Base-by-base conservation (phyloP, 2,888 invertebrate species). In the Noctuana brunneofusca region DNA sequence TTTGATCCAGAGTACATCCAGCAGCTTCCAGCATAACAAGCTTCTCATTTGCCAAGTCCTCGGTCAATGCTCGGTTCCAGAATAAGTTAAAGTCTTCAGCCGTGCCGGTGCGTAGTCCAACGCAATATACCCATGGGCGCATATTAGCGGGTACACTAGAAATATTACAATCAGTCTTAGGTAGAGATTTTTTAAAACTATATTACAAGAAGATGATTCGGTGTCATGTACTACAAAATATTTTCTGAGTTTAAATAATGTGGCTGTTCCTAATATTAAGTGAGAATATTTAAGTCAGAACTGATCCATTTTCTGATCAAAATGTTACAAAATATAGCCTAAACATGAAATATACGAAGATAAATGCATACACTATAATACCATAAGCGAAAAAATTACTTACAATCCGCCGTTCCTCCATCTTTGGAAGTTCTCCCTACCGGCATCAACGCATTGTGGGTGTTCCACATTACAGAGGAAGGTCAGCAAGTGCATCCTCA, bases 61-160 rank as follows among this genome's bases (percentile, higher is more conserved):
- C 92, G 0, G 71, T 74, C 35, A 89, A 75, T 75, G 94, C 96
- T 63, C 92, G 92, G 3, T 87, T 70, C 93, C 95, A 95, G 68
- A 95, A 89, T 71, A 89, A 93, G 5, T 94, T 76, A 93, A 96
- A 97, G 66, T 96, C 94, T 0, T 79, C 78, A 20, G 87, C 82
- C 0, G 81, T 86, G 0, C 95, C 96, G 57, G 93, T 79, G 22
- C 93, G 92, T 2, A 97, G 87, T 12, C 94, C 96, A 12, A 92
- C 92, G 77, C 97, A 97, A 83, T 96, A 97, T 6, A 97, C 95
- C 62, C 94, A 92, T 4, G 93, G 86, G 56, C 95, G 94, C 73
- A 96, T 81, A 64, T 91, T 91, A 0, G 90, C 74, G 30, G 82
- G 80, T 9, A 89, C 64, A 8, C 88, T 89, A 66, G 12, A 72